A percentile compares a stretch with the other conserved stretches of the same genome.
Conservation (phyloP, 2,888 invertebrate genomes). For the Eumacrocentrus americanus region DNA sequence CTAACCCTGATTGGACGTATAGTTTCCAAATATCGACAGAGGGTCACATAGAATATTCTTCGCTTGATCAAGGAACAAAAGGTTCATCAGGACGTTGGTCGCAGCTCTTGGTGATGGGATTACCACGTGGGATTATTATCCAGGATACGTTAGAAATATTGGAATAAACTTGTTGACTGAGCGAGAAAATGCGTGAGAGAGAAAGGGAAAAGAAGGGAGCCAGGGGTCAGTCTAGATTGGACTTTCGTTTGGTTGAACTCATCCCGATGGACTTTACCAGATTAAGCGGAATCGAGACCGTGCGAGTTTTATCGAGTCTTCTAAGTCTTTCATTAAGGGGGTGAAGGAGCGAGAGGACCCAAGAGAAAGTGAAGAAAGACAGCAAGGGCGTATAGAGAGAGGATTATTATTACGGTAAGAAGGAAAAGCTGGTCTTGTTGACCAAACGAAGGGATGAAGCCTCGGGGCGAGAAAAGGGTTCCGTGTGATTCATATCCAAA, state of each 20-base stretch:
- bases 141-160: constrained; percentile 48
- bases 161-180: constrained; percentile 53
- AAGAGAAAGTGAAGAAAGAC: neutral
- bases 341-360: constrained; percentile 13
- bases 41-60: constrained; percentile 24
- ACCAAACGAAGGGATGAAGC: constrained; percentile 51
- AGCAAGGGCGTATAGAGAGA: constrained; percentile 28
- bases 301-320: constrained; percentile 60
- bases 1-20: neutral
- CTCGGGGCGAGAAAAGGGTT: constrained; percentile 21
- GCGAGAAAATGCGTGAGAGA: constrained; percentile 22
- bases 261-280: constrained; percentile 55
- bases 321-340: constrained; percentile 61
- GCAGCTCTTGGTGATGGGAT: constrained; percentile 50
- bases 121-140: constrained; percentile 42
- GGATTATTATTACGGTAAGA: constrained; percentile 58
- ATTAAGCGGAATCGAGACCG: constrained; percentile 50
- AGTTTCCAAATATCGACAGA: neutral
- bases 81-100: constrained; percentile 42
- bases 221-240: constrained; percentile 43
- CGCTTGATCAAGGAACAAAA: constrained; percentile 36
- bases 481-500: constrained; percentile 19
- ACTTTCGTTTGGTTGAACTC: constrained; percentile 32
- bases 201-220: constrained; percentile 25
- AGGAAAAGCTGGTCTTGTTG: constrained; percentile 53